Evolutionary conservation across 2,888 invertebrate genomes (phyloP).

Genomic region (Laspeyria flexula): DNA sequence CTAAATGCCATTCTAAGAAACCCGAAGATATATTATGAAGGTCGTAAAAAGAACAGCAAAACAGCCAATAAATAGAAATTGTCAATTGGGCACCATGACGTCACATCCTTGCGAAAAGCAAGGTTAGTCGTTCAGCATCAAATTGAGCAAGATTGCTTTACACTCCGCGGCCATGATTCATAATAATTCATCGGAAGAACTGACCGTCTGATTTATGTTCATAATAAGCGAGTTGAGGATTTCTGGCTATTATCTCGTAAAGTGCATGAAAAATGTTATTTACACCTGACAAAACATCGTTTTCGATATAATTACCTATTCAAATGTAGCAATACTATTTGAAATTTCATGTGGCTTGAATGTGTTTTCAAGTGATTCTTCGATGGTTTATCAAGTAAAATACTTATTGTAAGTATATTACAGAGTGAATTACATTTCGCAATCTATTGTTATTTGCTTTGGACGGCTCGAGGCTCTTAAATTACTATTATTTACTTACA

Average conservation of each 20-base stretch:
- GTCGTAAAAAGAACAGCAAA: neutral
- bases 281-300: slow-evolving; percentile 9
- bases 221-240: slow-evolving; percentile 46
- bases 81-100: slow-evolving; percentile 46
- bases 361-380: too few species aligned
- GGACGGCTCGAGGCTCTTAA: too few species aligned
- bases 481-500: too few species aligned
- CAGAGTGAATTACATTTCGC: too few species aligned
- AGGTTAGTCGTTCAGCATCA: slow-evolving; percentile 60
- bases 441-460: too few species aligned
- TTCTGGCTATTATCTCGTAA: slow-evolving; percentile 30
- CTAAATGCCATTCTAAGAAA: too few species aligned
- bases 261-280: slow-evolving; percentile 11
- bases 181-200: slow-evolving; percentile 57
- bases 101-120: slow-evolving; percentile 60
- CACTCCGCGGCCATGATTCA: slow-evolving; percentile 67
- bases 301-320: slow-evolving; percentile 1
- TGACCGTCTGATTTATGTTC: slow-evolving; percentile 57
- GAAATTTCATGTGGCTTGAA: neutral
- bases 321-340: neutral
- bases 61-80: neutral
- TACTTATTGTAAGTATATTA: too few species aligned
- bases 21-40: neutral
- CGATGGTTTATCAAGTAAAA: too few species aligned
- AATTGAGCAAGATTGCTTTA: slow-evolving; percentile 74